Conservation (phyloP, 1,140 invertebrate genomes). For the Caenorhabditis latens region DNA sequence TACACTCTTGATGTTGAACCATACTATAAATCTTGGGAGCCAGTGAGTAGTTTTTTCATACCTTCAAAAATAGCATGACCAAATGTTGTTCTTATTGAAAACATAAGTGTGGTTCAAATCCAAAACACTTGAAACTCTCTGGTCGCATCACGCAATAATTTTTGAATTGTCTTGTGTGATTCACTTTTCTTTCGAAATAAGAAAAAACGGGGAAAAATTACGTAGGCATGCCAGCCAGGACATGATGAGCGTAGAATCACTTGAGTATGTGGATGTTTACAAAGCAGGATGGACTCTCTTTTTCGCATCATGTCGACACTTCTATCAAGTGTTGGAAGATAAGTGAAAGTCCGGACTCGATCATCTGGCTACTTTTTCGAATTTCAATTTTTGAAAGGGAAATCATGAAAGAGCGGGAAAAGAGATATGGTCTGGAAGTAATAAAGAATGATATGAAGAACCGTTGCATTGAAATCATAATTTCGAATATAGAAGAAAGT, state of each 20-base stretch:
- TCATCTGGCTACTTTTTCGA: constrained; percentile 32
- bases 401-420: background rate
- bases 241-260: constrained; percentile 43
- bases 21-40: constrained; percentile 63
- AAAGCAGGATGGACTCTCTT: constrained; percentile 9
- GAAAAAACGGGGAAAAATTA: constrained; percentile 21
- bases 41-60: constrained; percentile 26
- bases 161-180: background rate
- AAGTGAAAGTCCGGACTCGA: constrained; percentile 28
- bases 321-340: constrained; percentile 50
- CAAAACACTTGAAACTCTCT: constrained; percentile 25
- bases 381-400: background rate
- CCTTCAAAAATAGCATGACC: background rate
- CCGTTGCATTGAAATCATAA: background rate
- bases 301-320: constrained; percentile 33
- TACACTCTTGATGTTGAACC: constrained; percentile 53
- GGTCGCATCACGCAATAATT: background rate
- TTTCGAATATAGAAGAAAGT: background rate
- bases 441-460: background rate
- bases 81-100: background rate
- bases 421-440: background rate
- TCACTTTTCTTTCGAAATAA: background rate
- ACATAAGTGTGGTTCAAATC: background rate
- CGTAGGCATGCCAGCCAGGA: constrained; percentile 35
- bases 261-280: constrained; percentile 39